Base-by-base conservation (phyloP, 2,888 invertebrate genomes). In the Cheilosia soror region DNA sequence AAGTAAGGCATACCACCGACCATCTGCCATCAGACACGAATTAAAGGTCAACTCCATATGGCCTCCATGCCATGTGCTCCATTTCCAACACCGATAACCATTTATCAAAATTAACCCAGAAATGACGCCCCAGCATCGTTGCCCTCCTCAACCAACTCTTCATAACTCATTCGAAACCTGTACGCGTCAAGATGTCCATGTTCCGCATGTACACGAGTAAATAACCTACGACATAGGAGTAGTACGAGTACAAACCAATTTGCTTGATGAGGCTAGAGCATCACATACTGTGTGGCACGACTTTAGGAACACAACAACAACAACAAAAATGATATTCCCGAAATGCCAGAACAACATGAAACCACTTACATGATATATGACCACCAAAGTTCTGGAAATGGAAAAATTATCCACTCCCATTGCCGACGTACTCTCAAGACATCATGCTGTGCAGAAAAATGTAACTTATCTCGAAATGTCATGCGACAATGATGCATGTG, bases 401-500 rank as follows among this genome's bases (percentile, higher is more conserved):
- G 9, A 49, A 65, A 58, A 49, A 51, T 6, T 55, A 65, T 79
- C 65, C 42, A 53, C 58, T 60, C 40, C 55, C 55, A 55, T 55
- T 78, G n/a, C 60, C 66, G 65, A 57, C 57, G 60, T 58, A 58
- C 51, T 55, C 53, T 37, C 20, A 7, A 55, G 57, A 5, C 63
- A 31, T 40, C 75, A 71, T 65, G 83, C 79, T 84, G 79, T 55
- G 84, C 69, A 51, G 25, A 58, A 37, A 47, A 75, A 71, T 69
- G 47, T 60, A 75, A 69, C 65, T 69, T 73, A 84, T 84, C 71
- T 80, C 53, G 55, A 65, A 79, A 76, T 85, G 81, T 60, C 81
- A 81, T 77, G 72, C 81, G 76, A 81, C 81, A 72, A 72, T 81
- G 85, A 80, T 81, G 68, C 81, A 81, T 85, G 72, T 72, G 81